These are phyloP conservation scores for Tauraco hartlaubi DNA, from an alignment of 2,797 vertebrate species.

Conservation along the genomic window DNA sequence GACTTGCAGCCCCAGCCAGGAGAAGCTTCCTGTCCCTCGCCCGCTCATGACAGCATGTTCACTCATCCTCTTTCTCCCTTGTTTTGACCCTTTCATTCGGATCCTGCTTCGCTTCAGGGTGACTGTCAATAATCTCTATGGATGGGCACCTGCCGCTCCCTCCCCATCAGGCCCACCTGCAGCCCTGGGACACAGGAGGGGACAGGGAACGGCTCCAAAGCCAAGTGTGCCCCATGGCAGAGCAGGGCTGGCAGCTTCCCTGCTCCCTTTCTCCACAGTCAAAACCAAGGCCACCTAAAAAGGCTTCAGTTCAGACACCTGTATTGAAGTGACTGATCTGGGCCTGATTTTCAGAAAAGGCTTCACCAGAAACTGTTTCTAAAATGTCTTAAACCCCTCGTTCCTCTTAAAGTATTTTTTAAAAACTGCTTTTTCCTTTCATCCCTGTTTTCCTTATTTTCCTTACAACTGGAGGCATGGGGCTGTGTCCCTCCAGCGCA, in stretches of 20 bases:
- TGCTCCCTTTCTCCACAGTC: not conserved
- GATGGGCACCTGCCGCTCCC: not conserved
- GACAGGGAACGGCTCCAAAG: not conserved
- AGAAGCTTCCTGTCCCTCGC: not conserved
- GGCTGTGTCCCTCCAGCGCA: not conserved
- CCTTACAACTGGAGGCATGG: not conserved
- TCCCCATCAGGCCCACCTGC: not conserved
- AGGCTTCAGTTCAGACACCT: not conserved
- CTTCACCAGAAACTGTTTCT: not conserved
- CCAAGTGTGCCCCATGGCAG: rapidly evolving
- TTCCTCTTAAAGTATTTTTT: not conserved
- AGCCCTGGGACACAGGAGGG: not conserved
- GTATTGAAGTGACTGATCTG: not conserved
- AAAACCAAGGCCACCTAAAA: not conserved
- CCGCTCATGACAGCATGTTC: not conserved
- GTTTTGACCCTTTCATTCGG: not conserved
- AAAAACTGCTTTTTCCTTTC: not conserved
- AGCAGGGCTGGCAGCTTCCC: not conserved
- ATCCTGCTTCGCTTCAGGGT: not conserved
- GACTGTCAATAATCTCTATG: not conserved
- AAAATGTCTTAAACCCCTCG: not conserved
- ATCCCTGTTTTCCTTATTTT: not conserved
- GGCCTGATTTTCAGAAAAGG: not conserved
- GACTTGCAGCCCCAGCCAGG: not conserved
- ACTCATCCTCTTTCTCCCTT: not conserved